Base-by-base conservation (phyloP, 2,888 invertebrate species). In the Argyresthia goedartella region DNA sequence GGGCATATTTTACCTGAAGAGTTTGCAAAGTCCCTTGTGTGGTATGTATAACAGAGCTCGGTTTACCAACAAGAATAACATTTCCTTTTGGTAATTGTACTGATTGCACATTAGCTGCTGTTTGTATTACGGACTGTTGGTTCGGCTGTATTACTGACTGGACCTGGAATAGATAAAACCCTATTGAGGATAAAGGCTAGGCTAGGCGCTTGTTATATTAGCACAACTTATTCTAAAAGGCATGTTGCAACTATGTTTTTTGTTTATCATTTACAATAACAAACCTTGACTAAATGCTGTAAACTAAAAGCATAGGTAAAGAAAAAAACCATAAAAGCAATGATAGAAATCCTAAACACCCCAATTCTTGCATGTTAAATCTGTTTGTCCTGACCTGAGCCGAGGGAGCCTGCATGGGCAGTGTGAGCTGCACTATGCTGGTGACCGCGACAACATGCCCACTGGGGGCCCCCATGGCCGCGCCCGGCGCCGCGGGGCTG, bases 111-210 rank as follows among this genome's bases (percentile, higher is more conserved):
- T 94, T 95, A 52, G 95, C 92, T 59, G 96, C 95, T 57, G 95
- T 95, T 87, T 98, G 97, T 78, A 98, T 97, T 52, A 97, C 97
- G 60, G 96, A 97, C 75, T 96, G 96, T 76, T 96, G 96, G 80
- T 96, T 96, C 59, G 96, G 94, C 87, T 98, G 97, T 78, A 97
- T 97, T 59, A 97, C 97, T 65, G 97, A 96, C 82, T 97, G 97
- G 59, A 95, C 95, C 93, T 96, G 88, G 53, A 89, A 81, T n/a
- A n/a, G n/a, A n/a, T 58, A 59, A 59, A 57, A n/a, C n/a, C n/a
- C n/a, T n/a, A n/a, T n/a, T n/a, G n/a, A n/a, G n/a, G n/a, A n/a
- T n/a, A n/a, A n/a, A n/a, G n/a, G n/a, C n/a, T n/a, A n/a, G n/a
- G n/a, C n/a, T n/a, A n/a, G n/a, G n/a, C n/a, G n/a, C n/a, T n/a